Conservation (phyloP, 2,888 invertebrate species). For the Rhabditoides inermis region DNA sequence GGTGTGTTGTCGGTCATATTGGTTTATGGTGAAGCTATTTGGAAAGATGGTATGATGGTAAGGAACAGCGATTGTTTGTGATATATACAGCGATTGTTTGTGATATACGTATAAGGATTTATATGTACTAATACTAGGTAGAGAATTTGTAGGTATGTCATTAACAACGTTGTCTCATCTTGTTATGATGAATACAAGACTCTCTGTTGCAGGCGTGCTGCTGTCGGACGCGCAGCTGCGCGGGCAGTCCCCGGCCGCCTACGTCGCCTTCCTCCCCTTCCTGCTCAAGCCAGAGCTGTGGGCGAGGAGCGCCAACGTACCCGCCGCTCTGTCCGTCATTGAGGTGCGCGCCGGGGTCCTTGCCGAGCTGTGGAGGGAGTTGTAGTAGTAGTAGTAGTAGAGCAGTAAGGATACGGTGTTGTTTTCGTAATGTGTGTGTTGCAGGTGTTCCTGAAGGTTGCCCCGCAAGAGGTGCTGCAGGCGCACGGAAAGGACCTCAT, state of each 20-base stretch:
- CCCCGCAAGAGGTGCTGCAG: conserved; percentile 3
- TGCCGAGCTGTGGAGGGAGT: conserved; percentile 62
- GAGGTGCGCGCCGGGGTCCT: conserved; percentile 70
- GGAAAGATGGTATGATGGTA: no score
- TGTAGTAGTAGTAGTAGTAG: no score
- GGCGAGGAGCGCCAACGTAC: conserved; percentile 85
- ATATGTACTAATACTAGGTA: no score
- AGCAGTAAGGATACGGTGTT: no score
- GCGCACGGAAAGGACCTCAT: conserved; percentile 3
- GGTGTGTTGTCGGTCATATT: no score
- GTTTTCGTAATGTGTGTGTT: background rate
- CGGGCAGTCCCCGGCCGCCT: conserved; percentile 65
- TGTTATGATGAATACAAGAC: no score
- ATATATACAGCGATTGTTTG: no score
- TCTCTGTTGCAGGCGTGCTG: conserved; percentile 18
- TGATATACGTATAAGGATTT: no score
- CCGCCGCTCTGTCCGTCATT: conserved; percentile 81
- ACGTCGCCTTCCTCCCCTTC: conserved; percentile 80
- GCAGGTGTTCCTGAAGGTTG: conserved; percentile 10
- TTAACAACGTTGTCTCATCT: no score
- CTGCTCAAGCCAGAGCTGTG: conserved; percentile 79
- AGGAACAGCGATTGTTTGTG: no score
- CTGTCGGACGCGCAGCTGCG: conserved; percentile 19
- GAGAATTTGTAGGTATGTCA: no score
- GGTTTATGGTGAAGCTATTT: no score